A percentile compares a stretch with the other conserved stretches of the same genome.
Evolutionary conservation across 2,888 invertebrate genomes (phyloP).

Genomic region (Yponomeuta malinellus): DNA sequence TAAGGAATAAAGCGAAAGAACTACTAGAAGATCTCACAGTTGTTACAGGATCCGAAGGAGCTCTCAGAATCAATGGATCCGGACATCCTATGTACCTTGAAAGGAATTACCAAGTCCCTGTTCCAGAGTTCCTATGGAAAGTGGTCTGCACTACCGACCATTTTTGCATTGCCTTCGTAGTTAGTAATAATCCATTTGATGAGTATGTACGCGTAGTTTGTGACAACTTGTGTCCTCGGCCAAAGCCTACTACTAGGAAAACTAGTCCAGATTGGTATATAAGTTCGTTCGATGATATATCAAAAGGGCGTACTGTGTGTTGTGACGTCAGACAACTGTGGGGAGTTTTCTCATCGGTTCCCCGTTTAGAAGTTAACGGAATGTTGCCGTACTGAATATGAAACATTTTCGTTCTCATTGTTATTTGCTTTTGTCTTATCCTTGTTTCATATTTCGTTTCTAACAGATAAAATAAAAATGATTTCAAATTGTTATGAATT

Average conservation of each 20-base stretch:
- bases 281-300: conserved; percentile 9
- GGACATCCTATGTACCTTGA: conserved; percentile 43
- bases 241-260: background rate
- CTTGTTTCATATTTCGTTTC: background rate
- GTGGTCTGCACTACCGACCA: conserved; percentile 49
- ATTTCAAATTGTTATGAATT: too few relatives aligned
- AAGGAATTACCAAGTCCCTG: conserved; percentile 40
- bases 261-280: conserved; percentile 2
- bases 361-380: background rate
- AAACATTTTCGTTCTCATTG: background rate
- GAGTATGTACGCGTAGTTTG: conserved; percentile 31
- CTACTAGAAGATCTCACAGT: conserved; percentile 45
- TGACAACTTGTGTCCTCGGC: conserved; percentile 35
- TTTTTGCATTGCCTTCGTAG: conserved; percentile 62
- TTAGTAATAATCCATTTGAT: conserved; percentile 66
- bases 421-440: background rate
- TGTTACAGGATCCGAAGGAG: conserved; percentile 56
- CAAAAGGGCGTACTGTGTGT: conserved; percentile 12
- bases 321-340: conserved; percentile 12
- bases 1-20: conserved; percentile 44
- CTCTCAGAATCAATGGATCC: conserved; percentile 43
- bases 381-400: background rate
- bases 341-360: background rate
- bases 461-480: too few relatives aligned
- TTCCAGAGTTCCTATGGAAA: conserved; percentile 65